These are phyloP conservation scores for Takifugu flavidus DNA, from an alignment of 2,113 vertebrate species.

Conservation along the genomic window DNA sequence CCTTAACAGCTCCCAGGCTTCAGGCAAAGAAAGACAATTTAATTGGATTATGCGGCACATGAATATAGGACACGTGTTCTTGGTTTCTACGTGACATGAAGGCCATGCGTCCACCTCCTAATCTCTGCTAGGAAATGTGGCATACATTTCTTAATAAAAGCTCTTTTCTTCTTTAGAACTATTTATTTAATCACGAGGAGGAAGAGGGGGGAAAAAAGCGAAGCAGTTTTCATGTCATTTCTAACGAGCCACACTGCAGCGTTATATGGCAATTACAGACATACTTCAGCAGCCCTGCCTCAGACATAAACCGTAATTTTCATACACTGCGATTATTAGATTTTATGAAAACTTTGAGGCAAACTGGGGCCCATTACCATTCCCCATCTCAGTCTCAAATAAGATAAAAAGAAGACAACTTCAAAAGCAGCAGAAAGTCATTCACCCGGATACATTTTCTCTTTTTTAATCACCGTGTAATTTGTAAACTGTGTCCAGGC, in stretches of 20 bases:
- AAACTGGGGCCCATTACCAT: slow-evolving; percentile 42
- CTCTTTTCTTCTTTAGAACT: slow-evolving; percentile 53
- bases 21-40: no score
- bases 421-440: slow-evolving; percentile 30
- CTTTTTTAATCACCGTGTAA: neutral
- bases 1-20: no score
- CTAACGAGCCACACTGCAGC: slow-evolving; percentile 61
- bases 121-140: slow-evolving; percentile 51
- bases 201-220: slow-evolving; percentile 41
- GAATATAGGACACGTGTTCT: neutral
- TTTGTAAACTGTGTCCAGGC: slow-evolving; percentile 16
- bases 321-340: slow-evolving; percentile 62
- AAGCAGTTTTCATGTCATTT: slow-evolving; percentile 67
- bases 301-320: slow-evolving; percentile 60
- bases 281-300: slow-evolving; percentile 65
- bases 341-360: slow-evolving; percentile 47
- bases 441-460: slow-evolving; percentile 4
- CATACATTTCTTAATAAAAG: slow-evolving; percentile 64
- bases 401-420: slow-evolving; percentile 35
- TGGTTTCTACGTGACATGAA: slow-evolving; percentile 5
- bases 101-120: slow-evolving; percentile 25
- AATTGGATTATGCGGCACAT: no score
- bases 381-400: slow-evolving; percentile 33
- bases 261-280: slow-evolving; percentile 69
- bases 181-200: slow-evolving; percentile 65